Evolutionary conservation across 1,140 invertebrate genomes (phyloP), one percentile per base, ranked within the genome.

Genomic region (Pantala flavescens): DNA sequence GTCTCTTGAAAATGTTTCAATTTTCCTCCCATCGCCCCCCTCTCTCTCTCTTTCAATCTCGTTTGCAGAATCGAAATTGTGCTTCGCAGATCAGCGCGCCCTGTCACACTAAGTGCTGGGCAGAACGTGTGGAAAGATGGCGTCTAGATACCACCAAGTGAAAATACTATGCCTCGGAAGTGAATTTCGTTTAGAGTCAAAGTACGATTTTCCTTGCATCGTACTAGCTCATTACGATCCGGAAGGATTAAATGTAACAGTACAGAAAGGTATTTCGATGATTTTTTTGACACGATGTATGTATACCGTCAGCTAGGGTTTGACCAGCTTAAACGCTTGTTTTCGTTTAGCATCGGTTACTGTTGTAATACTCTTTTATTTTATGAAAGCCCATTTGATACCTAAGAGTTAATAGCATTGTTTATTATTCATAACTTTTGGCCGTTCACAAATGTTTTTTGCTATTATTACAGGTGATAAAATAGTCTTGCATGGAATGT

Each of bases 61-160:
- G 49, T 63, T 63, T 63, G 49, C 49, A 63, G 49, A 63, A 63
- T 63, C 49, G 49, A 63, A 63, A 63, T 63, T 63, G 49, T 63
- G 49, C 16, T 63, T 63, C n/a, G 49, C 49, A 63, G 14, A 63
- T 16, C 49, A 63, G 49, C 49, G 49, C 49, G 49, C 49, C 49
- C 49, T 63, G 49, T 63, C 49, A 63, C n/a, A 63, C 16, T 63
- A 21, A 19, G 16, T 63, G 49, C 49, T 36, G 28, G 28, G 28
- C 28, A 36, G 28, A 36, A 36, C 28, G 28, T 36, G 28, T 36
- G 28, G 28, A 36, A 63, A 63, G n/a, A 63, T 63, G 49, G 49
- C 49, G 49, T 19, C 16, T 3, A 21, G 14, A 19, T 63, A 7
- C n/a, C 49, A 21, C 12, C 14, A 21, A 63, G 49, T 63, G n/a